Conservation (phyloP, 1,140 invertebrate species). For the Ostrea denselamellosa region DNA sequence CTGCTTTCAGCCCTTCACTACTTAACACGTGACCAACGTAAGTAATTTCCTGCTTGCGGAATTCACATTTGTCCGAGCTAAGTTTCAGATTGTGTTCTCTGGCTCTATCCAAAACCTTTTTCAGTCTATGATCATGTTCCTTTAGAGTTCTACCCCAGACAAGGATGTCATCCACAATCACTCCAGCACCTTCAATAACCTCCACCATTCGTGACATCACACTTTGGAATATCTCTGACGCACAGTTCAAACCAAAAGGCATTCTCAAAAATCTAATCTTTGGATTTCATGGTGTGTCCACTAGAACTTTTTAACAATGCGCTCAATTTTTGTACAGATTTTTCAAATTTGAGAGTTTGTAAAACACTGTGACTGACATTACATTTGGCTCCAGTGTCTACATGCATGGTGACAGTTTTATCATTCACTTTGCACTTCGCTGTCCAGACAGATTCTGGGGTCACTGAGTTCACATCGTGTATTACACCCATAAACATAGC, state of each 20-base stretch:
- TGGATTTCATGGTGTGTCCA: slow-evolving; percentile 2
- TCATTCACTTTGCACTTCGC: neutral
- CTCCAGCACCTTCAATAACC: slow-evolving; percentile 42
- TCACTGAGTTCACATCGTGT: too few species aligned
- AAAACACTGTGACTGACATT: neutral
- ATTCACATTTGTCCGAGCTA: slow-evolving; percentile 40
- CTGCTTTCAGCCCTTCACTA: slow-evolving; percentile 70
- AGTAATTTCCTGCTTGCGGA: slow-evolving; percentile 29
- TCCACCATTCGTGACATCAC: slow-evolving; percentile 52
- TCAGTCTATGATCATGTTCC: slow-evolving; percentile 59
- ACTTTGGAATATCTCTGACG: slow-evolving; percentile 56
- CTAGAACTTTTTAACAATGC: neutral
- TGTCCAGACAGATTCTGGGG: too few species aligned
- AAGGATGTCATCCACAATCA: slow-evolving; percentile 58
- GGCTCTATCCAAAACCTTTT: slow-evolving; percentile 52
- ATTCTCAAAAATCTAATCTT: slow-evolving; percentile 47
- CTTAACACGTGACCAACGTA: slow-evolving; percentile 62
- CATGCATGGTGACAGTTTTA: neutral
- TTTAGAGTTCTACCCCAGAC: slow-evolving; percentile 46
- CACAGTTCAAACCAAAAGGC: slow-evolving; percentile 59
- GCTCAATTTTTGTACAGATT: neutral
- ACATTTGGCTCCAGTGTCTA: neutral
- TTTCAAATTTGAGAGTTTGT: neutral
- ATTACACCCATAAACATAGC: too few species aligned
- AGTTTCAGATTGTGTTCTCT: slow-evolving; percentile 45